phyloP scores from a whole-genome alignment of 1,140 invertebrate species.

The Formica selysi region DNA sequence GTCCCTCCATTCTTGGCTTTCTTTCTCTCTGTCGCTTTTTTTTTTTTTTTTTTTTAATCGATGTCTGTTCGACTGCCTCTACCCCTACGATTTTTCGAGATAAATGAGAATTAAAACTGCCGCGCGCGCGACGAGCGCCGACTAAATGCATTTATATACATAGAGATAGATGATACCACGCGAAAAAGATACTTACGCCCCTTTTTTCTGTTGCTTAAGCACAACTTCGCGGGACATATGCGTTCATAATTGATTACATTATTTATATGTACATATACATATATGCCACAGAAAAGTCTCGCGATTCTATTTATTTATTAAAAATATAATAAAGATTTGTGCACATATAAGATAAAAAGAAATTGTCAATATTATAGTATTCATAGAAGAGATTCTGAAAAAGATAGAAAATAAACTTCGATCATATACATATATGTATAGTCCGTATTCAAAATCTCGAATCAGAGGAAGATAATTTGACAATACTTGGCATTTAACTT shows the following conservation, averaged over 20 bases:
- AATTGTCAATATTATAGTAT: neutral
- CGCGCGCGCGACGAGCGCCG: constrained; percentile 57
- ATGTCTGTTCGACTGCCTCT: constrained; percentile 35
- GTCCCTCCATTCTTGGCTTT: no score
- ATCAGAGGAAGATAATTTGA: neutral
- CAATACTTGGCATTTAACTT: neutral
- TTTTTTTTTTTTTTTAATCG: constrained; percentile 57
- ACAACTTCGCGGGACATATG: neutral
- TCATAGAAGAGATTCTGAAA: no score
- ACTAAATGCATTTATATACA: constrained; percentile 52
- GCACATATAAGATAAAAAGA: neutral
- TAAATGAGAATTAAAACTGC: constrained; percentile 73
- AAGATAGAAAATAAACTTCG: no score
- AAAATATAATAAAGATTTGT: neutral
- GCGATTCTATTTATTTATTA: neutral
- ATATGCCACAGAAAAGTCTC: neutral
- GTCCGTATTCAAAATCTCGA: neutral
- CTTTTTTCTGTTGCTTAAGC: neutral
- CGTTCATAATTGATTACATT: neutral
- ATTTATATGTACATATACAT: neutral
- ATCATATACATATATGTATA: neutral
- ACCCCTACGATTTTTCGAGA: constrained; percentile 19
- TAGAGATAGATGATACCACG: neutral
- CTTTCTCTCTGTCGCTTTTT: no score
- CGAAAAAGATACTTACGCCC: neutral